These are phyloP conservation scores for Phyllostomus discolor DNA, from an alignment of 2,113 vertebrate species.

Conservation along the genomic window DNA sequence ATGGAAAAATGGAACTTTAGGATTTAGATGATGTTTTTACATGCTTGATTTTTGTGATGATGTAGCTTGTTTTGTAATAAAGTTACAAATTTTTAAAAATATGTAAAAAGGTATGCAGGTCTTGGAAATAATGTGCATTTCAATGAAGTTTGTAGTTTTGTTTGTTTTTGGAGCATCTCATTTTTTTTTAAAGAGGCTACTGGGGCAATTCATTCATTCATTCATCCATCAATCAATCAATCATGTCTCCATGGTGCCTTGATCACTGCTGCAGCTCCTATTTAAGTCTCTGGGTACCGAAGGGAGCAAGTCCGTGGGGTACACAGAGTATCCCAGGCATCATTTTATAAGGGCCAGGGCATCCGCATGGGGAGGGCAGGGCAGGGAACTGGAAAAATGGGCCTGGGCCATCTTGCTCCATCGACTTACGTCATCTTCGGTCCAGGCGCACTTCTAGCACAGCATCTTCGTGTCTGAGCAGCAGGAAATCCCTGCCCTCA, in stretches of 20 bases:
- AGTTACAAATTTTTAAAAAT: background rate
- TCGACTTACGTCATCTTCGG: background rate
- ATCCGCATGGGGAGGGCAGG: background rate
- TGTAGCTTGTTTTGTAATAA: background rate
- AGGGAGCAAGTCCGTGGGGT: background rate
- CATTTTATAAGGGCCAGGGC: background rate
- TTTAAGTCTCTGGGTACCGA: background rate
- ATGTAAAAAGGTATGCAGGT: background rate
- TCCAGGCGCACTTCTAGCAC: background rate
- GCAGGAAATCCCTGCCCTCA: background rate
- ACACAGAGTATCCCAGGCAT: background rate
- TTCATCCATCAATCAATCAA: background rate
- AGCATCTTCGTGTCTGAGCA: background rate
- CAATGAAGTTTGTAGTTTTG: background rate
- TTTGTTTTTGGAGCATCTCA: background rate
- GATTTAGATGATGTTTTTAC: background rate
- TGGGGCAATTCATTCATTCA: background rate
- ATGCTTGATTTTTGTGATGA: background rate
- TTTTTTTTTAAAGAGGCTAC: background rate
- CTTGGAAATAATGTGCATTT: background rate
- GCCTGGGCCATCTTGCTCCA: background rate
- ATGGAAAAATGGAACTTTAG: background rate
- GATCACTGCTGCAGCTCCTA: background rate
- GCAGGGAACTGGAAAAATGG: background rate
- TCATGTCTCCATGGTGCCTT: background rate